Base-by-base conservation (phyloP, 2,888 invertebrate species). In the Scelioninae gen. 2 region DNA sequence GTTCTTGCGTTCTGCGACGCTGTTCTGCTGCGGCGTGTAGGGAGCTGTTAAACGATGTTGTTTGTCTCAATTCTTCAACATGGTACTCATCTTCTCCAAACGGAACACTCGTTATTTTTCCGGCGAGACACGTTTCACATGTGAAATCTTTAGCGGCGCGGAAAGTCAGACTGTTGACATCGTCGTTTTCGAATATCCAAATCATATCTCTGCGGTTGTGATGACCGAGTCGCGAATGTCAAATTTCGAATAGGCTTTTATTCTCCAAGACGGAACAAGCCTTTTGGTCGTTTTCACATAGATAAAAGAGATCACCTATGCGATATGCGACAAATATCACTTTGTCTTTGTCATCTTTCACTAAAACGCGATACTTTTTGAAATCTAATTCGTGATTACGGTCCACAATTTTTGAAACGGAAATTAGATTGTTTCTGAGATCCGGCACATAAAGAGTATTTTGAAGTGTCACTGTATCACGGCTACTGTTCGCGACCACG, bases 171-270 rank as follows among this genome's bases (percentile, higher is more conserved):
- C 60, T 53, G n/a, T 3, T 19, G 22, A 60, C 46, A 28, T 46
- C 43, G n/a, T 33, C 39, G 28, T 43, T 61, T 13, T 55, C 13
- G 2, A 58, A 15, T 43, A 67, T 55, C 4, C 9, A 9, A n/a
- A 37, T 33, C 39, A 72, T 39, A 4, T 65, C 50, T 15, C 22
- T 37, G 0, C 10, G 15, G 25, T 68, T 61, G 10, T 57, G 1
- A 22, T 73, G 57, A 1, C 63, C 55, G 0, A 67, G 35, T 1
- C 61, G 61, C 1, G 31, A 13, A 15, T 73, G 71, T 61, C 67
- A 67, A 22, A 55, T 18, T 19, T 43, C 48, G 33, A 16, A 39
- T 11, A 19, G 6, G 3, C 10, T 2, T 9, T 41, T 9, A 11
- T 13, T 19, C 18, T 45, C 48, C 6, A 16, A 35, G 13, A n/a